phyloP scores from a whole-genome alignment of 2,888 invertebrate species.

The Isoperla grammatica region DNA sequence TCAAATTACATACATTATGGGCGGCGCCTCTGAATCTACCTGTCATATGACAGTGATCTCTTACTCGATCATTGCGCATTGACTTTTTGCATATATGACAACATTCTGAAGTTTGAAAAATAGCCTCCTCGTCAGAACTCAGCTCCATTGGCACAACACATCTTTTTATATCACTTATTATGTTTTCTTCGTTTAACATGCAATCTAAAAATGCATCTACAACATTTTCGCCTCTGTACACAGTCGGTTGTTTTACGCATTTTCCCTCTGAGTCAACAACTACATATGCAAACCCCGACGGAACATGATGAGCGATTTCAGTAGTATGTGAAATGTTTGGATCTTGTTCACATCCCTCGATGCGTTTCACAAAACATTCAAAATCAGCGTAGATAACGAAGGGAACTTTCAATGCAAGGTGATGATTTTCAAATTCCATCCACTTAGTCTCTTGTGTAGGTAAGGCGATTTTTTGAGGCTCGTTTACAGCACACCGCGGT shows the following conservation, averaged over 20 bases:
- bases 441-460: neutral
- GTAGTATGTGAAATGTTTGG: neutral
- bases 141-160: constrained; percentile 26
- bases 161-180: constrained; percentile 19
- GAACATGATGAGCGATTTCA: neutral
- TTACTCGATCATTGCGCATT: constrained; percentile 31
- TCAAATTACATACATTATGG: constrained; percentile 37
- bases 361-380: neutral
- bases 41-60: constrained; percentile 37
- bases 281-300: neutral
- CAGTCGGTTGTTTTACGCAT: neutral
- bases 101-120: constrained; percentile 30
- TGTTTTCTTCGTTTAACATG: neutral
- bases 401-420: neutral
- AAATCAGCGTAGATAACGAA: neutral
- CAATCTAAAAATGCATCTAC: neutral
- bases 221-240: neutral
- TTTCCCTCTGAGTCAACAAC: neutral
- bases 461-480: neutral
- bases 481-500: no score
- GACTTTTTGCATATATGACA: constrained; percentile 33
- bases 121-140: constrained; percentile 29
- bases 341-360: neutral
- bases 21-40: constrained; percentile 35
- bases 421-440: neutral